These are phyloP conservation scores for Frankliniella fusca DNA, from an alignment of 2,888 invertebrate species.

Conservation along the genomic window DNA sequence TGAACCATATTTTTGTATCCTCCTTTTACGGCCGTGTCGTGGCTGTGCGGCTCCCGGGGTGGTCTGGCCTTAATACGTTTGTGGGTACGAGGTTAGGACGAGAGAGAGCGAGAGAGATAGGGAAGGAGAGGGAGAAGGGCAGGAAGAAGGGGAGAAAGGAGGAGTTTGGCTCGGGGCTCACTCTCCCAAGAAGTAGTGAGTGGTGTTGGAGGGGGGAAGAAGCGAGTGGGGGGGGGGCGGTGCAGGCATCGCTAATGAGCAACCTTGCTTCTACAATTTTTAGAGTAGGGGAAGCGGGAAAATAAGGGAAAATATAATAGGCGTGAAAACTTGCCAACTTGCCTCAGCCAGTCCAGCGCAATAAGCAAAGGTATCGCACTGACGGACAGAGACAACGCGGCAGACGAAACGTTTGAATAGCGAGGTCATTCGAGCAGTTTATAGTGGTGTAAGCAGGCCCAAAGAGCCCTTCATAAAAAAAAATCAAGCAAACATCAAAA, in stretches of 20 bases:
- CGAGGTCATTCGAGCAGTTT: too few relatives aligned
- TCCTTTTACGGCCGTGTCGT: background rate
- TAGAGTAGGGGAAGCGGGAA: background rate
- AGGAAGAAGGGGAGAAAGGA: slow-evolving; percentile 45
- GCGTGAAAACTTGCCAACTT: background rate
- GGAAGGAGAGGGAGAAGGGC: too few relatives aligned
- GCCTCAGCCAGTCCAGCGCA: background rate
- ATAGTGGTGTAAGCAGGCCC: too few relatives aligned
- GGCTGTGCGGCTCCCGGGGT: background rate
- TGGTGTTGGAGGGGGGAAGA: background rate
- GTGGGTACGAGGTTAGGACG: too few relatives aligned
- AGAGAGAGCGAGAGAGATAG: too few relatives aligned
- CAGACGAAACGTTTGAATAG: too few relatives aligned
- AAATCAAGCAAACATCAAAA: too few relatives aligned
- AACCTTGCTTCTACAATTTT: background rate
- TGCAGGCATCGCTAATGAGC: background rate
- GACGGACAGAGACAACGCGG: too few relatives aligned
- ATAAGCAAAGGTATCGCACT: background rate
- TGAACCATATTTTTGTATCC: too few relatives aligned
- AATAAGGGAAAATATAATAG: background rate
- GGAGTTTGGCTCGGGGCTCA: slow-evolving; percentile 34
- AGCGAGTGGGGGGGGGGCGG: background rate
- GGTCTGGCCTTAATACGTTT: too few relatives aligned
- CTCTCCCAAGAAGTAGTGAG: too few relatives aligned
- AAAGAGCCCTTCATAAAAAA: too few relatives aligned